These are phyloP conservation scores for Oxyscelio sp. DNA, from an alignment of 2,888 invertebrate species.

Conservation along the genomic window DNA sequence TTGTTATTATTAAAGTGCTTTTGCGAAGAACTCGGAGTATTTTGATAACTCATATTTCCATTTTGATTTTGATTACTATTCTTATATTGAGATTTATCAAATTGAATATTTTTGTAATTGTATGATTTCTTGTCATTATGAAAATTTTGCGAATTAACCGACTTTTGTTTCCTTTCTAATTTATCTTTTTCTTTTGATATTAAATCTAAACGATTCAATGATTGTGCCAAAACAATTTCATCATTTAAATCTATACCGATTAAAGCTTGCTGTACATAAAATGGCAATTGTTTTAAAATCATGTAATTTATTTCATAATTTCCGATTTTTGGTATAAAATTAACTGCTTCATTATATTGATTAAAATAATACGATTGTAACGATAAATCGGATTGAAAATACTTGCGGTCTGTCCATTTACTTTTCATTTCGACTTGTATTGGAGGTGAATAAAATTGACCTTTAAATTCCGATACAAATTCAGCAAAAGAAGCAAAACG, in stretches of 20 bases:
- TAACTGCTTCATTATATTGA: conserved; percentile 25
- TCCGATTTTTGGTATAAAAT: conserved; percentile 30
- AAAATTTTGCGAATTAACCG: neutral
- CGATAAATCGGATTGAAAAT: neutral
- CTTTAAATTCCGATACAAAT: conserved; percentile 35
- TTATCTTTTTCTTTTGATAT: neutral
- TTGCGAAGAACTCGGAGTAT: neutral
- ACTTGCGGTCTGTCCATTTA: conserved; percentile 35
- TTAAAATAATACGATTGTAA: conserved; percentile 52
- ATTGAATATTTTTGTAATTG: neutral
- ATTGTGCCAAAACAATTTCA: conserved; percentile 5
- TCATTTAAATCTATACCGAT: conserved; percentile 21
- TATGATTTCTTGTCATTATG: neutral
- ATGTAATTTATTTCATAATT: conserved; percentile 46
- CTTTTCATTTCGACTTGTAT: conserved; percentile 44
- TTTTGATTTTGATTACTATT: neutral
- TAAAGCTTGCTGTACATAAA: conserved; percentile 15
- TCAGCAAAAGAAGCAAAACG: conserved; percentile 6
- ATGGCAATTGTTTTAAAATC: conserved; percentile 39
- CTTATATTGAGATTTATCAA: neutral
- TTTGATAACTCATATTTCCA: neutral
- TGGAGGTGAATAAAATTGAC: conserved; percentile 50
- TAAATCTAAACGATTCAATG: conserved; percentile 29
- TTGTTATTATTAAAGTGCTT: neutral
- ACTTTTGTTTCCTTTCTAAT: neutral